These are phyloP conservation scores for Neotoxoptera formosana DNA, from an alignment of 1,140 invertebrate species.

Conservation along the genomic window DNA sequence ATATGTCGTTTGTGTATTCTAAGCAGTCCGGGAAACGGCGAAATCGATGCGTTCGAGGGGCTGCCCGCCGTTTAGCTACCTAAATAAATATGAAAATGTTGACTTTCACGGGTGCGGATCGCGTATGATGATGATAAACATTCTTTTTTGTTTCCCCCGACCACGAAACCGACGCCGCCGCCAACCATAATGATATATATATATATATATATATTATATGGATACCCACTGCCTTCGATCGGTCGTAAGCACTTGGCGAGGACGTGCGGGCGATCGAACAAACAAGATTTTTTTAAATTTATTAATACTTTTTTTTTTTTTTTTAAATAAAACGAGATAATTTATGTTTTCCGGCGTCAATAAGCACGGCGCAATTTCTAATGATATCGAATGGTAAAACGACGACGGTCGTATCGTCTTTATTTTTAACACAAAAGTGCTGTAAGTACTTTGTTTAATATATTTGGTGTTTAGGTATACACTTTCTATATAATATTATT, in stretches of 20 bases:
- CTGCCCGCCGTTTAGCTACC: neutral
- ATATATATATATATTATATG: neutral
- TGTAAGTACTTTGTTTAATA: too few species aligned
- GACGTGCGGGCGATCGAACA: neutral
- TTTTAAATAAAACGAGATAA: neutral
- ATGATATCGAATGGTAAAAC: neutral
- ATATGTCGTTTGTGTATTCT: neutral
- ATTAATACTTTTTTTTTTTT: neutral
- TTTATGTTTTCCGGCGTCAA: neutral
- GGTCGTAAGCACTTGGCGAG: neutral
- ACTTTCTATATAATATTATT: too few species aligned
- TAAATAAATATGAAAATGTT: constrained; percentile 1
- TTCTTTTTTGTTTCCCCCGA: neutral
- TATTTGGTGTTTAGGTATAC: too few species aligned
- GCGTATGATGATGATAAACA: neutral
- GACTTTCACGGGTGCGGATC: neutral
- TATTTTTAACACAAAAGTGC: neutral
- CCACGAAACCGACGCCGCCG: neutral
- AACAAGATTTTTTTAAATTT: neutral
- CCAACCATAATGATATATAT: neutral
- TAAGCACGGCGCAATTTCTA: neutral
- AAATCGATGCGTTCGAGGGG: neutral
- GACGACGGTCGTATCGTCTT: neutral
- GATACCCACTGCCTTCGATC: neutral
- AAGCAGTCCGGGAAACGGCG: neutral